A percentile compares a stretch with the other conserved stretches of the same genome.
These are phyloP conservation scores for Antrozous pallidus DNA, from an alignment of 2,797 vertebrate species.

Conservation along the genomic window DNA sequence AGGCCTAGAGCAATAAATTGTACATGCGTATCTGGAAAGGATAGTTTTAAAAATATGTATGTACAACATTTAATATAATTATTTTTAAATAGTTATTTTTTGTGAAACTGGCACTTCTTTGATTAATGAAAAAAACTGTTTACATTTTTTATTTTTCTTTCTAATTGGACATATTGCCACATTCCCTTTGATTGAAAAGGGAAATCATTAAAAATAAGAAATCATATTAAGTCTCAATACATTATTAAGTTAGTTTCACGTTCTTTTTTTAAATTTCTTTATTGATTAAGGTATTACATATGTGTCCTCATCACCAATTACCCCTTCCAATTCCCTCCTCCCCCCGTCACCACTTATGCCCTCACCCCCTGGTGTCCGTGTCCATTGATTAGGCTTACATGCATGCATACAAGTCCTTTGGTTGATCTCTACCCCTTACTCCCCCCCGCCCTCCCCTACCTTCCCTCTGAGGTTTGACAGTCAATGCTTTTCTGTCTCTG, in stretches of 20 bases:
- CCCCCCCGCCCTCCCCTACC: no score
- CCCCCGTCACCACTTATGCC: no score
- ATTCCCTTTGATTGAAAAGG: neutral
- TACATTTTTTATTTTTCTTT: slow-evolving; percentile 1
- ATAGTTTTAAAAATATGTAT: neutral
- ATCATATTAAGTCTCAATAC: neutral
- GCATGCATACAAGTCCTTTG: no score
- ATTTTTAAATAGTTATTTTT: neutral
- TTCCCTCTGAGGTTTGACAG: no score
- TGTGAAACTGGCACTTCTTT: neutral
- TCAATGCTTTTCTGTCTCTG: no score
- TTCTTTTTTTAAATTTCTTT: no score
- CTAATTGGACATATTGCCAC: neutral
- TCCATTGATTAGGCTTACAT: no score
- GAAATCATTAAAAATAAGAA: slow-evolving; percentile 9
- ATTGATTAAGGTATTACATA: no score
- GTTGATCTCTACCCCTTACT: no score
- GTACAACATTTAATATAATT: neutral
- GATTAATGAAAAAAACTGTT: neutral
- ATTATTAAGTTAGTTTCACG: neutral
- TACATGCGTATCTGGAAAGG: neutral
- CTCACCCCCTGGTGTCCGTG: no score
- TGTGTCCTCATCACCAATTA: no score
- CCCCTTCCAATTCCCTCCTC: no score
- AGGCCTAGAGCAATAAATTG: neutral